Conservation (phyloP, 2,113 vertebrate species). For the Cichladusa arquata region DNA sequence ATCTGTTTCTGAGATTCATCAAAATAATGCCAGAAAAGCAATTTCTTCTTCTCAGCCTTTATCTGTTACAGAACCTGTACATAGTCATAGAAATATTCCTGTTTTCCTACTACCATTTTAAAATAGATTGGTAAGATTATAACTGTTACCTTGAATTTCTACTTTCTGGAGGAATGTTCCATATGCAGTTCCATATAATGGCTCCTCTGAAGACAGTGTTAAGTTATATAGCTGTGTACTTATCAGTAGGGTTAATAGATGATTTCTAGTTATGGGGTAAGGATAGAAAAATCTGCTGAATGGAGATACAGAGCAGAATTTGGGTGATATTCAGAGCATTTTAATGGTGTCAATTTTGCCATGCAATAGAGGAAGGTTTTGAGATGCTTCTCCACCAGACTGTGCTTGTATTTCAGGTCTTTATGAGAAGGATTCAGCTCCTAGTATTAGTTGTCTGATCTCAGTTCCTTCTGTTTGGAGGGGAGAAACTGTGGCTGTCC, state of each 20-base stretch:
- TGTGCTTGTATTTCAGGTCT: neutral
- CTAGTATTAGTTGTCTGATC: neutral
- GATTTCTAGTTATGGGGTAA: neutral
- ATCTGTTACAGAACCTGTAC: neutral
- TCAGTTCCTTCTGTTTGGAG: neutral
- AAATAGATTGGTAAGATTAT: neutral
- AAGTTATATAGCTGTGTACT: neutral
- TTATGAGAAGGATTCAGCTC: neutral
- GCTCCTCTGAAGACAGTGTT: neutral
- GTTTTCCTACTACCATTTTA: neutral
- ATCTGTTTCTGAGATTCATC: constrained; percentile 6
- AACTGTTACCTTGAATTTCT: neutral
- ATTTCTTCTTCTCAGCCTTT: neutral
- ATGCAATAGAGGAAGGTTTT: neutral
- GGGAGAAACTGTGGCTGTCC: neutral
- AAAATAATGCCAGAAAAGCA: constrained; percentile 32
- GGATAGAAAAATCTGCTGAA: neutral
- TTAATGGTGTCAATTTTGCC: neutral
- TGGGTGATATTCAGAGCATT: neutral
- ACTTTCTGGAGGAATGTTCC: neutral
- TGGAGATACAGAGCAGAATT: neutral
- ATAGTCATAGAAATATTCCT: neutral
- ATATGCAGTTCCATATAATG: neutral
- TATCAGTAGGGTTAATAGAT: neutral
- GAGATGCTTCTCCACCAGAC: neutral